These are phyloP conservation scores for Papilio machaon DNA, from an alignment of 1,140 invertebrate species.

Conservation along the genomic window DNA sequence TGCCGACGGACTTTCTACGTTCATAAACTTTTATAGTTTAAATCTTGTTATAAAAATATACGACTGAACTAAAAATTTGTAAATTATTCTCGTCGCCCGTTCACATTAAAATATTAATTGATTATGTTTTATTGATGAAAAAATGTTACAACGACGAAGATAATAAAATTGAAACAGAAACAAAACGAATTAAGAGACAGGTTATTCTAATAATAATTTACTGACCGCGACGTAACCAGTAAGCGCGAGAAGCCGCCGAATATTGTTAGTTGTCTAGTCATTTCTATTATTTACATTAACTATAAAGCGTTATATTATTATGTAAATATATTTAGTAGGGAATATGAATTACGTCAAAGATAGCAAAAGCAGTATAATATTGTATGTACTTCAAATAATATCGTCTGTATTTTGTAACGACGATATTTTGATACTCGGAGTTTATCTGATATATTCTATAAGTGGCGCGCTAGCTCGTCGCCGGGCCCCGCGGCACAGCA, in stretches of 20 bases:
- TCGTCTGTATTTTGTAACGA: constrained; percentile 58
- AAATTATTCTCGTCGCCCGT: constrained; percentile 17
- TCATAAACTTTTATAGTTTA: not conserved
- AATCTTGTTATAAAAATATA: constrained; percentile 18
- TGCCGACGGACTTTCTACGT: no score
- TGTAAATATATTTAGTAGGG: constrained; percentile 51
- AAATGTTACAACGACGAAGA: constrained; percentile 1
- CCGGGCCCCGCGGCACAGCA: constrained; percentile 32
- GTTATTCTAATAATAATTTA: constrained; percentile 55
- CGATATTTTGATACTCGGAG: constrained; percentile 73
- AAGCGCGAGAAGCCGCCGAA: constrained; percentile 49
- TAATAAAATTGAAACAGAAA: constrained; percentile 46
- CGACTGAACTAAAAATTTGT: constrained; percentile 30
- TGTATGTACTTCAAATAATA: constrained; percentile 59
- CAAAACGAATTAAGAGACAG: constrained; percentile 78
- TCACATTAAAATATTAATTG: constrained; percentile 17
- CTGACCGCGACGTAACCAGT: constrained; percentile 44
- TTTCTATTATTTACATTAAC: constrained; percentile 46
- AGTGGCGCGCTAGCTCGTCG: constrained; percentile 58
- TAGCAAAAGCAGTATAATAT: constrained; percentile 44
- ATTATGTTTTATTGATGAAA: not conserved
- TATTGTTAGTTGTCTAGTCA: constrained; percentile 62
- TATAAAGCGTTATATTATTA: constrained; percentile 37
- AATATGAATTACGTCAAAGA: constrained; percentile 48
- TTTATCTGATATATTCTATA: constrained; percentile 59